These are phyloP conservation scores for Smutsia gigantea DNA, from an alignment of 2,797 vertebrate species.

Conservation along the genomic window DNA sequence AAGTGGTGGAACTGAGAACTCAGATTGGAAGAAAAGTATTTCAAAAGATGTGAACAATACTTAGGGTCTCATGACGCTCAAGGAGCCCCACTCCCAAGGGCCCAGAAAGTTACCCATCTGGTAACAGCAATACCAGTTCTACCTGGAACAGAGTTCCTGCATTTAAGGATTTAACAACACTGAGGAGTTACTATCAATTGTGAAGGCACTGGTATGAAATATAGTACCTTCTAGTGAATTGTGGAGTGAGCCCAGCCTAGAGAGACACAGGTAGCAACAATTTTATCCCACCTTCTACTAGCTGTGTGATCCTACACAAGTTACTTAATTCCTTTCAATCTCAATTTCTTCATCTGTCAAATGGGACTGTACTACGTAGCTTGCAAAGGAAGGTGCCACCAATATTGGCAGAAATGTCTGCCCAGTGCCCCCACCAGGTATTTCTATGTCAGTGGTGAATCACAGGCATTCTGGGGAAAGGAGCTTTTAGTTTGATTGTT, in stretches of 20 bases:
- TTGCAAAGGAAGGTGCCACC: neutral
- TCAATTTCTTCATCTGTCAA: constrained; percentile 7
- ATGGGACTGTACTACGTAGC: neutral
- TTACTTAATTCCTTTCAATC: neutral
- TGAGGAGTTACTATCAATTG: neutral
- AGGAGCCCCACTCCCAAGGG: neutral
- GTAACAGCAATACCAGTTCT: neutral
- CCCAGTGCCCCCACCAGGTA: neutral
- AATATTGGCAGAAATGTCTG: neutral
- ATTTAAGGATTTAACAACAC: neutral
- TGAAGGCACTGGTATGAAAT: neutral
- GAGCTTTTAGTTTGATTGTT: neutral
- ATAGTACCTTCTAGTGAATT: neutral
- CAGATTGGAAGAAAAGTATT: neutral
- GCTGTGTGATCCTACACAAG: neutral
- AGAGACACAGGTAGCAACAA: neutral
- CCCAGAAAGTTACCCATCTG: neutral
- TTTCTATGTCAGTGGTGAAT: neutral
- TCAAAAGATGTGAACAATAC: neutral
- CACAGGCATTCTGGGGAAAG: neutral
- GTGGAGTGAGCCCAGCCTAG: neutral
- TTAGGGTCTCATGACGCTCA: neutral
- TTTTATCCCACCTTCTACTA: neutral
- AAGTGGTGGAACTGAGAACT: neutral
- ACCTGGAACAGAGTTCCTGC: neutral